phyloP scores from a whole-genome alignment of 1,140 invertebrate species.

The Propsilocerus akamusi region DNA sequence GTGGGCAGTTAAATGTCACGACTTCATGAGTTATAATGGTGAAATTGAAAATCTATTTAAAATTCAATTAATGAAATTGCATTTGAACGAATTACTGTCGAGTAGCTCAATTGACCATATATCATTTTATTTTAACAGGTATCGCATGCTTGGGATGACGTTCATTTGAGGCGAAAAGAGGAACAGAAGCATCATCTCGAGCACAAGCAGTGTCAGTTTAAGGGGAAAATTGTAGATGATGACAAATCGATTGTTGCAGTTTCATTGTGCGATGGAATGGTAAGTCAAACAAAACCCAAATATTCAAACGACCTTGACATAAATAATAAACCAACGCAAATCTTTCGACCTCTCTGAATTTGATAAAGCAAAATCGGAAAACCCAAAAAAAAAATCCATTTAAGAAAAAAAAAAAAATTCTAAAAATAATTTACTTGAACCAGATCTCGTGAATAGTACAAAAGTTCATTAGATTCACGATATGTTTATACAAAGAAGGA shows the following conservation, averaged over 20 bases:
- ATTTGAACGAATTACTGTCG: not conserved
- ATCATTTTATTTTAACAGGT: slow-evolving; percentile 23
- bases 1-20: not conserved
- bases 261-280: slow-evolving; percentile 60
- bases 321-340: not conserved
- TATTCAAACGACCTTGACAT: not conserved
- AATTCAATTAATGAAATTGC: slow-evolving; percentile 4
- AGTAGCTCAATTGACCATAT: not conserved
- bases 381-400: not conserved
- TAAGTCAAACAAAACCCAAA: slow-evolving; percentile 26
- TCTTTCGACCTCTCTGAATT: not conserved
- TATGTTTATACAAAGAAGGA: not conserved
- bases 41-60: too few species aligned
- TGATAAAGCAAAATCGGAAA: not conserved
- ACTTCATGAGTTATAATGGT: too few species aligned
- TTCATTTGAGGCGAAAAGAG: slow-evolving; percentile 21
- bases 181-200: slow-evolving; percentile 25
- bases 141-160: slow-evolving; percentile 33
- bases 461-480: slow-evolving; percentile 2
- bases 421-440: not conserved
- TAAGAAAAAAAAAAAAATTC: not conserved
- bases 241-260: slow-evolving; percentile 40
- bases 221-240: slow-evolving; percentile 44
- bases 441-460: slow-evolving; percentile 2
- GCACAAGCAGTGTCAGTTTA: slow-evolving; percentile 45